phyloP scores from a whole-genome alignment of 37 sponge, comb jelly and placozoan species.

The Crambe crambe region DNA sequence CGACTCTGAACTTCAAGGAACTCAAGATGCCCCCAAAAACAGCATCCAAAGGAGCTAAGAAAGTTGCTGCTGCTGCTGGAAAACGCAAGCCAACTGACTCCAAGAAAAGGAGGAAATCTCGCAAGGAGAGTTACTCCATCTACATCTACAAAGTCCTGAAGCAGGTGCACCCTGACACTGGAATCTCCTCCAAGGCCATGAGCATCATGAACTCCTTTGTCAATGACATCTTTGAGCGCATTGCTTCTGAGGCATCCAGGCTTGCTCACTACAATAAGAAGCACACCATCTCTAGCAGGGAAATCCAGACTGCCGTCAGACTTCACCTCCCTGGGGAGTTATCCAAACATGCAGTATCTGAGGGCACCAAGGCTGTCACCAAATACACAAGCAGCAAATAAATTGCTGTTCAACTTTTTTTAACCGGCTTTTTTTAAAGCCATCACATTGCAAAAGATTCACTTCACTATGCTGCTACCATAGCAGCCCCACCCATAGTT shows the following conservation, averaged over 20 bases:
- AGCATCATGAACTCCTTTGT: constrained; percentile 99
- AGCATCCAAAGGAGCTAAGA: constrained; percentile 55
- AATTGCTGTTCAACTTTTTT: not conserved
- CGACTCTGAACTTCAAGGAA: too few species aligned
- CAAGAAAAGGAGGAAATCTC: constrained; percentile 77
- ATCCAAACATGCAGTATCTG: constrained; percentile 93
- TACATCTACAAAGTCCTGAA: constrained; percentile 99
- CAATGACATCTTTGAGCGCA: constrained; percentile 91
- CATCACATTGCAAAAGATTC: too few species aligned
- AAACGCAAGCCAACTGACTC: constrained; percentile 32
- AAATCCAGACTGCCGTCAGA: constrained; percentile 96
- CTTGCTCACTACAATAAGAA: constrained; percentile 98
- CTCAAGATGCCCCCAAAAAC: constrained; percentile 56
- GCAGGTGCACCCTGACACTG: constrained; percentile 98
- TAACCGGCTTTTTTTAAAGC: constrained; percentile 71
- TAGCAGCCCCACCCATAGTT: too few species aligned
- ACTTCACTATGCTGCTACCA: too few species aligned
- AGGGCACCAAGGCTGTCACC: constrained; percentile 96
- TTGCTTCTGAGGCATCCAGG: constrained; percentile 91
- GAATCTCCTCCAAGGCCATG: constrained; percentile 95
- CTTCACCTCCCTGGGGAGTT: constrained; percentile 93
- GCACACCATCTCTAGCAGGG: constrained; percentile 93
- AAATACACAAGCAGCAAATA: constrained; percentile 48
- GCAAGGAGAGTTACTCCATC: constrained; percentile 93
- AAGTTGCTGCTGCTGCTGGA: constrained; percentile 50